Evolutionary conservation across 2,113 vertebrate genomes (phyloP).

Genomic region (Tychaedon coryphoeus): DNA sequence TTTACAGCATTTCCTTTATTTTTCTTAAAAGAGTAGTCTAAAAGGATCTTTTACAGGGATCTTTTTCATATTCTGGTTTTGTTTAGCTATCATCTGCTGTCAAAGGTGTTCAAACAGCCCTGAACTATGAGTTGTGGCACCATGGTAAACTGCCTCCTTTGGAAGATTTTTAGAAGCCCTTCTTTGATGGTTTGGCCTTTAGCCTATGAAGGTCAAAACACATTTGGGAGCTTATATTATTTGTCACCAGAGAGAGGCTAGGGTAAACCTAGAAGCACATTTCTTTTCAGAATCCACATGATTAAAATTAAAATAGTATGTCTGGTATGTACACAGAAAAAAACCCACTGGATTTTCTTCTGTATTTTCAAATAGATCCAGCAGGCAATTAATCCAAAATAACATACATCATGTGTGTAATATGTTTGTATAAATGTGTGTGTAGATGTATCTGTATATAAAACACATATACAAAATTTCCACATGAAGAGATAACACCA

Average conservation of each 20-base stretch:
- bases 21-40: conserved; percentile 2
- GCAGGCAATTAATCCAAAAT: conserved; percentile 21
- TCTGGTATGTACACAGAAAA: conserved; percentile 32
- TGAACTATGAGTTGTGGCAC: conserved; percentile 60
- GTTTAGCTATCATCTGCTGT: conserved; percentile 47
- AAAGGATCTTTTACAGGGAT: conserved; percentile 48
- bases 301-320: conserved; percentile 66
- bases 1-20: conserved; percentile 50
- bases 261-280: conserved; percentile 63
- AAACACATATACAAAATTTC: not conserved
- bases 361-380: conserved; percentile 5
- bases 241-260: conserved; percentile 59
- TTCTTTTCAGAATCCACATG: conserved; percentile 56
- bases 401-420: not conserved
- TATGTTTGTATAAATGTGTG: not conserved
- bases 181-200: conserved; percentile 64
- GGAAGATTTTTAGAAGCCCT: conserved; percentile 50
- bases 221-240: conserved; percentile 65
- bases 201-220: conserved; percentile 45
- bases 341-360: not conserved
- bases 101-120: conserved; percentile 47
- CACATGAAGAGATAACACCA: not conserved
- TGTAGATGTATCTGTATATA: not conserved
- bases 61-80: conserved; percentile 56
- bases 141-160: conserved; percentile 42